These are phyloP conservation scores for Apteryx mantelli DNA, from an alignment of 2,113 vertebrate species.

Conservation along the genomic window DNA sequence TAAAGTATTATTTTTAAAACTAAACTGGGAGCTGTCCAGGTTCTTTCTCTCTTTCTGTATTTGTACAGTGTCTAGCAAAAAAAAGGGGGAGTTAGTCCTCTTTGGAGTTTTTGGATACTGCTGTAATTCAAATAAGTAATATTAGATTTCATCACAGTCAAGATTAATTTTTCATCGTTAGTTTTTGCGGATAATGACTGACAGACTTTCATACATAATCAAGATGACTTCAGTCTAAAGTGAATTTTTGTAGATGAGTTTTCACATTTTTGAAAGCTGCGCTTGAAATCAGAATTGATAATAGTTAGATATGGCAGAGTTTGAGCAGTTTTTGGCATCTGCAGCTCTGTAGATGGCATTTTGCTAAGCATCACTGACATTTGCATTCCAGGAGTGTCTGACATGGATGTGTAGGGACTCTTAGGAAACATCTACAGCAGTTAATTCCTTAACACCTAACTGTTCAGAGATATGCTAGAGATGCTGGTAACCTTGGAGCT, in stretches of 20 bases:
- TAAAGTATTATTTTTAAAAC: neutral
- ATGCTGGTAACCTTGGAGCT: neutral
- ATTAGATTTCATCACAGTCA: neutral
- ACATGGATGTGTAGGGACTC: neutral
- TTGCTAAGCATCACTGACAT: neutral
- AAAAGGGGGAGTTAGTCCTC: neutral
- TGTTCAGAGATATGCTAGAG: neutral
- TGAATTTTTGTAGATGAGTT: neutral
- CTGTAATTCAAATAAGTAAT: neutral
- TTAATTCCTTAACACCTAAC: accelerated
- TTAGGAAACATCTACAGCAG: neutral
- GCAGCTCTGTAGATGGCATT: neutral
- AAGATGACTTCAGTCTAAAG: neutral
- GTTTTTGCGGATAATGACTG: neutral
- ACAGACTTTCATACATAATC: neutral
- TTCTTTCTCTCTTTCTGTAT: neutral
- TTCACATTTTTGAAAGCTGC: neutral
- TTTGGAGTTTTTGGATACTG: neutral
- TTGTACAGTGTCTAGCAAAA: neutral
- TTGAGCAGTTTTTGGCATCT: neutral
- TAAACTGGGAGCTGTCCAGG: neutral
- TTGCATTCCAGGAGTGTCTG: neutral
- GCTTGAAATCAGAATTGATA: neutral
- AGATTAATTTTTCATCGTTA: neutral
- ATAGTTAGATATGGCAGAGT: neutral